phyloP scores from a whole-genome alignment of 37 sponge, comb jelly and placozoan species.

The Ephydatia muelleri region DNA sequence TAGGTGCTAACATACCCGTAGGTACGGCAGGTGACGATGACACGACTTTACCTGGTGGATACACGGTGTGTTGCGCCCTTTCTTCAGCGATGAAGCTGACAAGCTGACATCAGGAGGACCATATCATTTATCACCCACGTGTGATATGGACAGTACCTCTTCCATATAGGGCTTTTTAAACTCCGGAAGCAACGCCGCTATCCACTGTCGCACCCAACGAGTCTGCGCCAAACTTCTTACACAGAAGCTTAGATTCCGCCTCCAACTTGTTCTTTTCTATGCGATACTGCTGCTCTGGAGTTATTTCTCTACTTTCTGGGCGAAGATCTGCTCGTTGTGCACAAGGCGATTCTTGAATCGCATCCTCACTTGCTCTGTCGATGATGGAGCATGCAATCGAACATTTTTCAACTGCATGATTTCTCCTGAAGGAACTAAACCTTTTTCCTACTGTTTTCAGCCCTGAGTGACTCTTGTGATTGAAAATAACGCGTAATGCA shows the following conservation, averaged over 20 bases:
- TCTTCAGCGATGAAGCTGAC: constrained; percentile 16
- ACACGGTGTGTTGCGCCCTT: constrained; percentile 46
- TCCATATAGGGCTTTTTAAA: constrained; percentile 76
- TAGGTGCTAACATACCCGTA: too few species aligned
- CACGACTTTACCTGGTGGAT: constrained; percentile 75
- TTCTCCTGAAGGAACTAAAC: not conserved
- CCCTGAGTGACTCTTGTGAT: not conserved
- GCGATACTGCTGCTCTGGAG: constrained; percentile 28
- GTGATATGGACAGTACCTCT: constrained; percentile 35
- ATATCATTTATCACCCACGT: not conserved
- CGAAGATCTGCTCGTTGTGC: not conserved
- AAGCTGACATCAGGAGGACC: not conserved
- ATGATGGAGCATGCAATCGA: not conserved
- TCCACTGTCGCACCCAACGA: constrained; percentile 72
- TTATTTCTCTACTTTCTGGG: not conserved
- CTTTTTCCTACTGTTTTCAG: not conserved
- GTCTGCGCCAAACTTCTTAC: constrained; percentile 49
- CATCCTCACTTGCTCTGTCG: not conserved
- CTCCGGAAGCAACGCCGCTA: constrained; percentile 59
- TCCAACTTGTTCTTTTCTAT: constrained; percentile 51
- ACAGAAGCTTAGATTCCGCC: constrained; percentile 58
- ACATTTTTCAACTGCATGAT: not conserved
- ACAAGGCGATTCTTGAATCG: not conserved
- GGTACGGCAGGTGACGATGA: too few species aligned
- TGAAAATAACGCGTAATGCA: not conserved